Conservation (phyloP, 2,888 invertebrate species). For the Dynastes hyllus region DNA sequence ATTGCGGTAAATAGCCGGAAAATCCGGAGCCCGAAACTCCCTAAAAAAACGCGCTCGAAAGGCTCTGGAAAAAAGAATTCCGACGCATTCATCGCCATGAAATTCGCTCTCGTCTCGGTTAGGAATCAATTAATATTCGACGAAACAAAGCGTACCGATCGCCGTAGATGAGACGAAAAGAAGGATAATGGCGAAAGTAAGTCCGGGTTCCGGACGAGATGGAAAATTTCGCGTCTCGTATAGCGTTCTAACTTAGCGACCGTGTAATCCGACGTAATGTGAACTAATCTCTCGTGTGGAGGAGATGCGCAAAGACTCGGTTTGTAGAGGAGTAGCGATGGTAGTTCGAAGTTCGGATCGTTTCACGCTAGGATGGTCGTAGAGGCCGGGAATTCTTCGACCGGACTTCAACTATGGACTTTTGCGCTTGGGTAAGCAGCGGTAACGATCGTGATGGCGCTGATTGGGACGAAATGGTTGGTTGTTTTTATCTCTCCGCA, state of each 20-base stretch:
- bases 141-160: no score
- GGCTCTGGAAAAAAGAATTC: no score
- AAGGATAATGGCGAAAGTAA: not conserved
- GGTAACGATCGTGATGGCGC: slow-evolving; percentile 47
- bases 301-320: slow-evolving; percentile 54
- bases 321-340: slow-evolving; percentile 31
- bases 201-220: not conserved
- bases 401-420: slow-evolving; percentile 58
- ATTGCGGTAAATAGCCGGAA: slow-evolving; percentile 19
- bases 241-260: slow-evolving; percentile 61
- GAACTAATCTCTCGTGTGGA: slow-evolving; percentile 64
- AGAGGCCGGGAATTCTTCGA: slow-evolving; percentile 56
- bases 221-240: slow-evolving; percentile 30
- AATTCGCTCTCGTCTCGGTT: no score
- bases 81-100: no score
- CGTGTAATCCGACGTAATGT: slow-evolving; percentile 65
- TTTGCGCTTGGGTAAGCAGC: slow-evolving; percentile 64
- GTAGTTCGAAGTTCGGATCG: slow-evolving; percentile 61
- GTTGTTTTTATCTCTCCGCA: slow-evolving; percentile 63
- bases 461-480: slow-evolving; percentile 65
- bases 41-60: no score
- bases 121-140: no score
- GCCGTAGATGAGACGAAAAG: not conserved
- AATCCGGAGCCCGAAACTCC: not conserved
- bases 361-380: slow-evolving; percentile 64